Conservation (phyloP, 2,797 vertebrate species). For the Sebastes hopkinsi region DNA sequence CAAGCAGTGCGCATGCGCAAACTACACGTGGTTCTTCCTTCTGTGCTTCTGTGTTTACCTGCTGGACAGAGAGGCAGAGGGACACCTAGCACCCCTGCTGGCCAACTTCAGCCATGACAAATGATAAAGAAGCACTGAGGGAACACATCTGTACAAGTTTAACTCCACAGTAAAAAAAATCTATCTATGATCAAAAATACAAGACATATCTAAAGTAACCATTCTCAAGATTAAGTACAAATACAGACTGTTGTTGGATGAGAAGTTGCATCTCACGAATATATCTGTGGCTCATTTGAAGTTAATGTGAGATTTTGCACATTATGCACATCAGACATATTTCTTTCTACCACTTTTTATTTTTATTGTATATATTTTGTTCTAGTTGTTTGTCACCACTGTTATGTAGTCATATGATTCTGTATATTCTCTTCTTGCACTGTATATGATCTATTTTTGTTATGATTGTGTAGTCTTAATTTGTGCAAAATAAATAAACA, state of each 20-base stretch:
- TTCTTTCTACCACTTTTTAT: no score
- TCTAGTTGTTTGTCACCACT: no score
- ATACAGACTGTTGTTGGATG: not conserved
- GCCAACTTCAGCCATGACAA: not conserved
- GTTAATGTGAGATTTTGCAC: not conserved
- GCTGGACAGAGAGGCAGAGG: not conserved
- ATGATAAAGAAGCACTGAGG: not conserved
- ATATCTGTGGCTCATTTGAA: not conserved
- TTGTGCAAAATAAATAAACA: no score
- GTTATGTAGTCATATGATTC: no score
- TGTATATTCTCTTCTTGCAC: no score
- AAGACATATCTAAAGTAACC: not conserved
- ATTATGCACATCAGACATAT: no score
- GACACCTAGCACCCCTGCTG: constrained; percentile 28
- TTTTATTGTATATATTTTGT: no score
- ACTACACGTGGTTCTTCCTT: not conserved
- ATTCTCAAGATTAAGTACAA: not conserved
- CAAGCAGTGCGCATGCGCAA: constrained; percentile 39
- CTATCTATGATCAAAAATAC: no score
- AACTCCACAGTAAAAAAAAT: not conserved
- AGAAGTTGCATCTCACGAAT: not conserved
- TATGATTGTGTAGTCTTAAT: no score
- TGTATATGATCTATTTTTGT: no score
- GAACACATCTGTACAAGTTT: not conserved
- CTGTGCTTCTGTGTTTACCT: not conserved